Evolutionary conservation across 2,797 vertebrate genomes (phyloP).

Genomic region (Acridotheres tristis): DNA sequence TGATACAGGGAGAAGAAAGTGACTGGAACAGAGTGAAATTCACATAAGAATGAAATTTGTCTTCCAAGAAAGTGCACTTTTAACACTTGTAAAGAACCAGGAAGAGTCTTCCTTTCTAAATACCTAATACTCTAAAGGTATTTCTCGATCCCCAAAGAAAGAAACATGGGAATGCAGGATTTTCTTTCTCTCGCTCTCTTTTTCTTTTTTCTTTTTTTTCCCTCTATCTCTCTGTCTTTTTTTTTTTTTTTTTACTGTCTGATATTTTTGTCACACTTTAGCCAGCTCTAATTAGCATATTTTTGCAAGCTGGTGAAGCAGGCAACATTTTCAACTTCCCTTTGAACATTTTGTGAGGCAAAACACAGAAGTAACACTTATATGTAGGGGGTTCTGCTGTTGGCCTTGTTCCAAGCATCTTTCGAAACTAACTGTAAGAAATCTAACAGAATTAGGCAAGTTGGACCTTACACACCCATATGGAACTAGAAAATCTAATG

Average conservation of each 20-base stretch:
- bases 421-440: constrained; percentile 9
- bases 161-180: background rate
- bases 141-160: background rate
- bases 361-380: constrained; percentile 51
- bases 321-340: constrained; percentile 1
- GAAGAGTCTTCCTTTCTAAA: background rate
- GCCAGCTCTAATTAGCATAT: constrained; percentile 5
- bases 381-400: background rate
- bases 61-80: background rate
- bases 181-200: background rate
- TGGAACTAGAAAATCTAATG: constrained; percentile 37
- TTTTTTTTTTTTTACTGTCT: background rate
- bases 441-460: constrained; percentile 6
- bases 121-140: background rate
- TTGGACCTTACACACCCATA: constrained; percentile 16
- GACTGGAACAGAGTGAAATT: background rate
- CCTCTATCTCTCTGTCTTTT: accelerated
- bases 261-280: constrained; percentile 24
- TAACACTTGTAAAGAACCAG: background rate
- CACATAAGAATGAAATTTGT: background rate
- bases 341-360: constrained; percentile 41
- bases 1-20: background rate
- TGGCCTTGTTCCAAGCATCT: background rate
- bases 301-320: constrained; percentile 21
- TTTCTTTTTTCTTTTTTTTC: accelerated